These are phyloP conservation scores for Catonia carolina DNA, from an alignment of 2,888 invertebrate genomes.

Conservation along the genomic window DNA sequence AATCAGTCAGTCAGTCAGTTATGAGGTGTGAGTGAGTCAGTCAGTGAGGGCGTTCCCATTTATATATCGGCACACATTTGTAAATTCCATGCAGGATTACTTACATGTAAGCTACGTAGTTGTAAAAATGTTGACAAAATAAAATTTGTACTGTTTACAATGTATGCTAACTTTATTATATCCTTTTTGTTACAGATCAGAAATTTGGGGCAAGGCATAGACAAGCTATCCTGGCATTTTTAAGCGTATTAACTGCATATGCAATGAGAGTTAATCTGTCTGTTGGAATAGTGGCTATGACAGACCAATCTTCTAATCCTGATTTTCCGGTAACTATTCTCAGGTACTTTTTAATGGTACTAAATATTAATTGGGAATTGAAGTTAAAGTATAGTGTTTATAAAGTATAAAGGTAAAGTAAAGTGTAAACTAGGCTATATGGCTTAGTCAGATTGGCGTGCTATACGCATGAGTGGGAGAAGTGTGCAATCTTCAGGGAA, in stretches of 20 bases:
- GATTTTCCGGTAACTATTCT: slow-evolving; percentile 18
- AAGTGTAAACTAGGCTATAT: not conserved
- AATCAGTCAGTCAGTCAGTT: too few relatives aligned
- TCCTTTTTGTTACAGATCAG: slow-evolving; percentile 14
- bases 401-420: not conserved
- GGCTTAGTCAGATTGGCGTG: not conserved
- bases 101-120: too few relatives aligned
- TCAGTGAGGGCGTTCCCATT: too few relatives aligned
- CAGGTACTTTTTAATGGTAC: not conserved
- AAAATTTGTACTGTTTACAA: too few relatives aligned
- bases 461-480: too few relatives aligned
- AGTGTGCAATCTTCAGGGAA: too few relatives aligned
- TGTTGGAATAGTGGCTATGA: slow-evolving; percentile 69
- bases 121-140: too few relatives aligned
- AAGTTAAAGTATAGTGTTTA: too few relatives aligned
- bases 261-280: slow-evolving; percentile 60
- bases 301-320: slow-evolving; percentile 41
- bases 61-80: too few relatives aligned
- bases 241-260: slow-evolving; percentile 54
- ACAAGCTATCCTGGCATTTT: slow-evolving; percentile 54
- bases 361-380: not conserved
- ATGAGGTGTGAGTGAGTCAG: too few relatives aligned
- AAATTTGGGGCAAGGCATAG: slow-evolving; percentile 54
- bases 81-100: too few relatives aligned
- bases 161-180: too few relatives aligned